Base-by-base conservation (phyloP, 2,888 invertebrate species). In the Sesia apiformis region DNA sequence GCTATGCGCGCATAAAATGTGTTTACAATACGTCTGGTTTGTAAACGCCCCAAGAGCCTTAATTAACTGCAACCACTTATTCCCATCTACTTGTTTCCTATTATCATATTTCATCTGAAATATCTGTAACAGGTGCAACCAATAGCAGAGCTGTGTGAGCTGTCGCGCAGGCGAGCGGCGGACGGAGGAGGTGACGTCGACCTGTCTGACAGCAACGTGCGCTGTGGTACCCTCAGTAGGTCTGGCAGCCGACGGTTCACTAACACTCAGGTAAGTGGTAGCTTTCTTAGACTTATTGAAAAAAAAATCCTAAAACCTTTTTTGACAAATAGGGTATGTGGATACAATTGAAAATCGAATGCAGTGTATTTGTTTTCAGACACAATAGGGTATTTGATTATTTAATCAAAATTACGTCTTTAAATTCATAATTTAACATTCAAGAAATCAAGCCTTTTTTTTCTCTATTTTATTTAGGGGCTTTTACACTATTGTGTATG, bases 111-210 rank as follows among this genome's bases (percentile, higher is more conserved):
- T 46, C 23, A 23, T 23, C 23, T 23, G 23, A 23, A 23, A 23
- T 23, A 23, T 23, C 23, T 23, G 23, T 23, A 23, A 72, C 82
- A 96, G 96, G 98, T 98, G 60, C 97, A 98, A 84, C 97, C 97
- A 49, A 96, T 98, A 62, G 95, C 97, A 0, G 98, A 98, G 84
- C 86, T 98, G 67, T 95, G 96, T 66, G 98, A 98, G 84, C 81
- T 98, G 67, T 96, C 96, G 59, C 92, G 96, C 64, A 91, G 97
- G 54, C 94, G 92, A 57, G 88, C 90, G 3, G 86, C 77, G 0
- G 91, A 92, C 64, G 94, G 95, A 68, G 94, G 94, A 1, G 84
- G 74, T 3, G 89, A 88, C 65, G 91, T 94, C 39, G 92, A 93
- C 52, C 87, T 95, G 53, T 93, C 93, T 46, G 93, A 94, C 64